Conservation (phyloP, 2,113 vertebrate genomes). For the Aplodontia rufa region DNA sequence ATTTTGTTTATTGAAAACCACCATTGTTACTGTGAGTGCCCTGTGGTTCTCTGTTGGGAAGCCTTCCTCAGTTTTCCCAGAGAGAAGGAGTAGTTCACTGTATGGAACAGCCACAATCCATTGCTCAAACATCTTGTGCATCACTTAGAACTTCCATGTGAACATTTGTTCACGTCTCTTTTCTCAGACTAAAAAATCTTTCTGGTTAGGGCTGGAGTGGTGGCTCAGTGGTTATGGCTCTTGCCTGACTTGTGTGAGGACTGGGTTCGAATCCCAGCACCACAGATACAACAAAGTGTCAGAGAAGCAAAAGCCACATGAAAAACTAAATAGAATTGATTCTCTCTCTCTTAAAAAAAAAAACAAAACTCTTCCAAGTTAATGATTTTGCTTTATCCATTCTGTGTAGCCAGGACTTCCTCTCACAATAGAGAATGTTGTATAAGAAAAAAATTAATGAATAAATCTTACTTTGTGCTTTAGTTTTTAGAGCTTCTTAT, state of each 20-base stretch:
- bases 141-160: background rate
- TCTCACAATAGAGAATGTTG: background rate
- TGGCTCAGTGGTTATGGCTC: too few relatives aligned
- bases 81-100: background rate
- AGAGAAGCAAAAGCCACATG: too few relatives aligned
- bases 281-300: too few relatives aligned
- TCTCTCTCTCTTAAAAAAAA: too few relatives aligned
- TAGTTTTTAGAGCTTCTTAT: background rate
- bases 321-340: too few relatives aligned
- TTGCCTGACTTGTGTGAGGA: too few relatives aligned
- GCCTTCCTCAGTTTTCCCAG: background rate
- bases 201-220: too few relatives aligned
- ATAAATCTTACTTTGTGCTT: background rate
- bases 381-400: background rate
- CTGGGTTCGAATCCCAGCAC: too few relatives aligned
- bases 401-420: background rate
- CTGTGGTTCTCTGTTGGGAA: background rate
- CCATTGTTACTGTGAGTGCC: background rate
- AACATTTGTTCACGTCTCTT: background rate
- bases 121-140: background rate
- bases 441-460: background rate
- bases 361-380: background rate
- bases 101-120: background rate
- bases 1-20: background rate
- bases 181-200: constrained; percentile 7